Percentiles rank a stretch among this genome's conserved stretches.
These are phyloP conservation scores for Deilephila elpenor DNA, from an alignment of 2,888 invertebrate genomes.

Conservation along the genomic window DNA sequence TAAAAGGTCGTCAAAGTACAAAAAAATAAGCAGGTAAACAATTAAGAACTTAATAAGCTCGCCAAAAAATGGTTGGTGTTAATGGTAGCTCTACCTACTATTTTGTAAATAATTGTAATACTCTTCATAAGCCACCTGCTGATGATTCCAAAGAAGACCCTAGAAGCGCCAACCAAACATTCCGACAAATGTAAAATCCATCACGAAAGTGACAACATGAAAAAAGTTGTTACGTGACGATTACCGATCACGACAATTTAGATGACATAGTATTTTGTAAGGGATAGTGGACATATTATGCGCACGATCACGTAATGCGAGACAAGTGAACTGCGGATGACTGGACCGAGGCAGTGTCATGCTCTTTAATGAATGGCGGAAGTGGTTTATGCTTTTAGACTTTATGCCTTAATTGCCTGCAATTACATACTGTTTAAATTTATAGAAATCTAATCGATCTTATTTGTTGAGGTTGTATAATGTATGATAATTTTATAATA, in stretches of 20 bases:
- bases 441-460: neutral
- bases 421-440: neutral
- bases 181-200: neutral
- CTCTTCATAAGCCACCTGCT: too few species aligned
- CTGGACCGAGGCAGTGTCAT: neutral
- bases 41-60: too few species aligned
- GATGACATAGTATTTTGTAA: constrained; percentile 23
- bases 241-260: constrained; percentile 18
- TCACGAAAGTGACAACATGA: neutral
- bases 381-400: constrained; percentile 14
- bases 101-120: too few species aligned
- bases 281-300: constrained; percentile 19
- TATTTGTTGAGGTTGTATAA: neutral
- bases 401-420: constrained; percentile 7
- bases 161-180: neutral
- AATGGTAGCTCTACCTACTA: too few species aligned
- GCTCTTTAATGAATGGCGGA: constrained; percentile 22
- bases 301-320: constrained; percentile 13
- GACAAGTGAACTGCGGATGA: neutral
- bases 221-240: constrained; percentile 22
- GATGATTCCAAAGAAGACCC: neutral
- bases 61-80: too few species aligned
- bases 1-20: too few species aligned
- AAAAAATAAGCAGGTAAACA: too few species aligned
- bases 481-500: neutral